Percentiles rank a stretch among this genome's conserved stretches.
These are phyloP conservation scores for Lycocorax pyrrhopterus DNA, from an alignment of 2,113 vertebrate species.

Conservation along the genomic window DNA sequence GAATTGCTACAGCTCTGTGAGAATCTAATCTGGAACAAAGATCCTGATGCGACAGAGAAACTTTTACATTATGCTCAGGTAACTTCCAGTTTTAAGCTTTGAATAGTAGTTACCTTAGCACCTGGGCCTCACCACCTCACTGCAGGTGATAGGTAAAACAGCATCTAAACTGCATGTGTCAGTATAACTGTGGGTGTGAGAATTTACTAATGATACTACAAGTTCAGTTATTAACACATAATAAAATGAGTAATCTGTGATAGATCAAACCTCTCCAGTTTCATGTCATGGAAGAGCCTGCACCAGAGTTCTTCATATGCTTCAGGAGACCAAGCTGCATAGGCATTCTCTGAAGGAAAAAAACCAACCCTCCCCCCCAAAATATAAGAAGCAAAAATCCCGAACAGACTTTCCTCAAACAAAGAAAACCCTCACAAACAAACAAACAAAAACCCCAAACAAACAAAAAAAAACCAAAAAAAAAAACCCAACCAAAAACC, in stretches of 20 bases:
- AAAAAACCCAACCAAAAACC: not conserved
- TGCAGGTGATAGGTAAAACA: not conserved
- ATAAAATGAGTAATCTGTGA: not conserved
- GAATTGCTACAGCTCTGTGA: constrained; percentile 90
- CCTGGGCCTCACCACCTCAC: not conserved
- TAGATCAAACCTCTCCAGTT: not conserved
- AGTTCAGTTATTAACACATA: not conserved
- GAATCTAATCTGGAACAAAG: constrained; percentile 94
- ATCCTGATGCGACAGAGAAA: constrained; percentile 91
- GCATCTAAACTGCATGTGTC: not conserved
- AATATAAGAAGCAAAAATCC: not conserved
- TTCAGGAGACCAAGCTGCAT: not conserved
- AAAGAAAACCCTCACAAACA: not conserved
- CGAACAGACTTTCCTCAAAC: not conserved
- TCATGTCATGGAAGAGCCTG: not conserved
- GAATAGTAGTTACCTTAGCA: not conserved
- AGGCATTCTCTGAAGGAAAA: not conserved
- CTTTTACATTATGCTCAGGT: constrained; percentile 93
- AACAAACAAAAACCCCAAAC: not conserved
- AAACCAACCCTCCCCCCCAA: rapidly evolving
- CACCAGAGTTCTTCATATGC: not conserved
- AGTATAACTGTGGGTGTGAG: not conserved
- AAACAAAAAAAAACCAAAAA: not conserved
- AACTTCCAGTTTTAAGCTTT: not conserved
- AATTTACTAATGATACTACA: not conserved